Percentiles rank a stretch among this genome's conserved stretches.
phyloP scores from a whole-genome alignment of 2,888 invertebrate genomes.

The Noctua pronuba region DNA sequence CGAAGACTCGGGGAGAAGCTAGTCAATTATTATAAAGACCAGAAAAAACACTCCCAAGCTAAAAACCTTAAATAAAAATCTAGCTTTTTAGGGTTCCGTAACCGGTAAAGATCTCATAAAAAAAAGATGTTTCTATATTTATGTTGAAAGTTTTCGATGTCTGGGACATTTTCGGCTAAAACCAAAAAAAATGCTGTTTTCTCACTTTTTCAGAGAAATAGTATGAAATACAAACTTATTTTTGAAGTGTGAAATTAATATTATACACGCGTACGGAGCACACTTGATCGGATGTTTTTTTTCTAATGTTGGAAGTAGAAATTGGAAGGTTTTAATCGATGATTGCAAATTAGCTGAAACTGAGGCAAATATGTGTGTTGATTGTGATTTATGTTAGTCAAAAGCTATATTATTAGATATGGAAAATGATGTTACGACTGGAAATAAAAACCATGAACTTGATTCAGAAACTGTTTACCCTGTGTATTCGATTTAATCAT shows the following conservation, averaged over 20 bases:
- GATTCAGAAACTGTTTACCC: neutral
- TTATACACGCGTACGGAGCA: neutral
- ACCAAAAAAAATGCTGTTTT: neutral
- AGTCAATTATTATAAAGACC: neutral
- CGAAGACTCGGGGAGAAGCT: neutral
- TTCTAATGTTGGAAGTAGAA: neutral
- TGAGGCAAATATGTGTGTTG: neutral
- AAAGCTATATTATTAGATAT: neutral
- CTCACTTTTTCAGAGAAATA: neutral
- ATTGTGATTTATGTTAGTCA: neutral
- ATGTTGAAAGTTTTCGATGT: neutral
- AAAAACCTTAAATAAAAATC: neutral
- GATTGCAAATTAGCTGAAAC: neutral
- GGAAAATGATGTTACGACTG: neutral
- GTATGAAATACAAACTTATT: neutral
- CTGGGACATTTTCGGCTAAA: neutral
- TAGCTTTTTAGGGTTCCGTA: neutral
- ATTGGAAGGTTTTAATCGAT: neutral
- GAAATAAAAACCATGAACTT: neutral
- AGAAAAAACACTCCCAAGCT: neutral
- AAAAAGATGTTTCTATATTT: neutral
- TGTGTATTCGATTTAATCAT: too few species aligned
- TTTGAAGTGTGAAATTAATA: neutral
- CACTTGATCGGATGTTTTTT: neutral
- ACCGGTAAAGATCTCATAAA: neutral